A percentile compares a stretch with the other conserved stretches of the same genome.
Conservation (phyloP, 1,140 invertebrate genomes). For the Phortica variegata region DNA sequence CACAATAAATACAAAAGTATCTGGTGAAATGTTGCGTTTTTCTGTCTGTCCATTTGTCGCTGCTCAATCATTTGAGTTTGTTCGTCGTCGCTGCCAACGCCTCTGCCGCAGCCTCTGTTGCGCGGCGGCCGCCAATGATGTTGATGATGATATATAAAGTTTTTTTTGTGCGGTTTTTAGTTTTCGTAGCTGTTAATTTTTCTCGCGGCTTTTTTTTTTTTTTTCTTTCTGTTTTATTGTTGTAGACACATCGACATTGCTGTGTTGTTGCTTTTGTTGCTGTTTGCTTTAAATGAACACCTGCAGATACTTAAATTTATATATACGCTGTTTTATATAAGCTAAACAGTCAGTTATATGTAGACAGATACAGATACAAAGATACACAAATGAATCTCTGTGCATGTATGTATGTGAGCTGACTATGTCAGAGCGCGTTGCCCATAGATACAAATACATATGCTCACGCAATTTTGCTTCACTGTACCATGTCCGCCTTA, state of each 20-base stretch:
- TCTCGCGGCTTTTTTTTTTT: constrained; percentile 28
- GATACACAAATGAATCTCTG: constrained; percentile 13
- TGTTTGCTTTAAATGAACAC: constrained; percentile 55
- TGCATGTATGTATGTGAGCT: constrained; percentile 2
- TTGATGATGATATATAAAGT: no score
- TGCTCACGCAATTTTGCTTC: background rate
- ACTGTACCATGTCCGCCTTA: constrained; percentile 18
- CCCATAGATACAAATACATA: constrained; percentile 11
- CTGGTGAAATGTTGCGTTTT: constrained; percentile 9
- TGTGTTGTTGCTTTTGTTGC: constrained; percentile 26
- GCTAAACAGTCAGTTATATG: no score
- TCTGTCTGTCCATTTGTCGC: constrained; percentile 1
- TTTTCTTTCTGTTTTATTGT: constrained; percentile 1
- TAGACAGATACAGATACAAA: no score
- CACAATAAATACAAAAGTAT: constrained; percentile 9
- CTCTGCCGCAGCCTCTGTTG: no score
- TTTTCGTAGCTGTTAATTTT: constrained; percentile 42
- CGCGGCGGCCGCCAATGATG: no score
- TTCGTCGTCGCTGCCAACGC: constrained; percentile 37
- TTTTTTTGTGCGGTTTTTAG: constrained; percentile 20
- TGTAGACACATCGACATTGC: no score
- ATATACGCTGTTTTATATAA: constrained; percentile 17
- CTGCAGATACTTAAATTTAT: constrained; percentile 56
- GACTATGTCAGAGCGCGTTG: constrained; percentile 1
- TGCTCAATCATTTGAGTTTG: no score